phyloP scores from a whole-genome alignment of 2,113 vertebrate species.

The Fulica atra region DNA sequence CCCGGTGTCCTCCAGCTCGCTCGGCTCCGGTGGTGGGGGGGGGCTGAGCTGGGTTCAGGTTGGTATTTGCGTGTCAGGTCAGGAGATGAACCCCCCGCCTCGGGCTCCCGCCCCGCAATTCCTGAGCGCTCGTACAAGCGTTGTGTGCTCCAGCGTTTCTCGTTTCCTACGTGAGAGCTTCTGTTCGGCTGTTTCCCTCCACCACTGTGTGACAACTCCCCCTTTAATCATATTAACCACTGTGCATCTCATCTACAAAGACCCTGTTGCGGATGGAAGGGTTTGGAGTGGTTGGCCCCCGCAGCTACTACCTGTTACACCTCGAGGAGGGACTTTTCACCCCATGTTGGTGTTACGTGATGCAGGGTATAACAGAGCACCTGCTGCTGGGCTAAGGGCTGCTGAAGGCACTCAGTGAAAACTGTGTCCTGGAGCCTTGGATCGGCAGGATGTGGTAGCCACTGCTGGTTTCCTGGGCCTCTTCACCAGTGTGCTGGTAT shows the following conservation, averaged over 20 bases:
- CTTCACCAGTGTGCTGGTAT: neutral
- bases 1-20: too few species aligned
- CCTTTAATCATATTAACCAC: fast-evolving
- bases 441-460: neutral
- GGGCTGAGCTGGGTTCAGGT: neutral
- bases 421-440: fast-evolving
- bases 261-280: neutral
- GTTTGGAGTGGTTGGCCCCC: neutral
- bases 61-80: fast-evolving
- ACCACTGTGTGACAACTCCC: fast-evolving
- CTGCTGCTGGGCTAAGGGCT: neutral
- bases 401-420: neutral
- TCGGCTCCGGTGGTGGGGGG: neutral
- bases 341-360: fast-evolving
- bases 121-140: fast-evolving
- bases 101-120: fast-evolving
- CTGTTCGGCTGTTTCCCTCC: neutral
- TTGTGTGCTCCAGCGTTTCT: fast-evolving
- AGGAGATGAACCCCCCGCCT: neutral
- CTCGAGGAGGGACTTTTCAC: fast-evolving
- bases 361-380: neutral
- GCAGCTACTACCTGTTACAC: fast-evolving
- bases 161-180: fast-evolving
- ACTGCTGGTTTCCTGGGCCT: neutral
- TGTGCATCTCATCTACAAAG: too few species aligned